Conservation (phyloP, 2,797 vertebrate species). For the Myotis daubentonii region DNA sequence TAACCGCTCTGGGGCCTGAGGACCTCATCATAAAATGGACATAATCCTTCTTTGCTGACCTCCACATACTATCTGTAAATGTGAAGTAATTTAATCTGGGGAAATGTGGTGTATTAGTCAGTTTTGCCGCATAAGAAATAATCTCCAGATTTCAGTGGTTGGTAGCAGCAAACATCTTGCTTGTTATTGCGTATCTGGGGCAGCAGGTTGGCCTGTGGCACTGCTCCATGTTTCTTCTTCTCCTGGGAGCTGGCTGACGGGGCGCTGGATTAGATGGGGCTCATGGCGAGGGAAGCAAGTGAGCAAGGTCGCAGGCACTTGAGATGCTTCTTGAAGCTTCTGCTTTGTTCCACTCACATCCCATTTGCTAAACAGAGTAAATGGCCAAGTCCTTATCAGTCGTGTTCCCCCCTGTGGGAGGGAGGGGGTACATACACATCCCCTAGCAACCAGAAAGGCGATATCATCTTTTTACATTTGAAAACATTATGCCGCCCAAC, state of each 20-base stretch:
- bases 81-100: neutral
- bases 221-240: neutral
- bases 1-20: neutral
- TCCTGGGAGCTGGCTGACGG: neutral
- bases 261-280: neutral
- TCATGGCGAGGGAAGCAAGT: neutral
- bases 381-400: neutral
- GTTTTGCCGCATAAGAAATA: neutral
- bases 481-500: neutral
- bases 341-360: neutral
- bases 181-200: rapidly evolving
- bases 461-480: neutral
- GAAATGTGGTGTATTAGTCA: neutral
- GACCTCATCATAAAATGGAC: neutral
- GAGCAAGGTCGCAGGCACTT: neutral
- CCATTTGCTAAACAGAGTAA: neutral
- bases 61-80: neutral
- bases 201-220: neutral
- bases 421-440: neutral
- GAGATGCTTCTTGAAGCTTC: neutral
- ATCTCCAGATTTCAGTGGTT: neutral
- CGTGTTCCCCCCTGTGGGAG: neutral
- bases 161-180: neutral
- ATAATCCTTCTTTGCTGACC: neutral
- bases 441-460: neutral